Conservation (phyloP, 2,113 vertebrate species). For the Perccottus glenii region DNA sequence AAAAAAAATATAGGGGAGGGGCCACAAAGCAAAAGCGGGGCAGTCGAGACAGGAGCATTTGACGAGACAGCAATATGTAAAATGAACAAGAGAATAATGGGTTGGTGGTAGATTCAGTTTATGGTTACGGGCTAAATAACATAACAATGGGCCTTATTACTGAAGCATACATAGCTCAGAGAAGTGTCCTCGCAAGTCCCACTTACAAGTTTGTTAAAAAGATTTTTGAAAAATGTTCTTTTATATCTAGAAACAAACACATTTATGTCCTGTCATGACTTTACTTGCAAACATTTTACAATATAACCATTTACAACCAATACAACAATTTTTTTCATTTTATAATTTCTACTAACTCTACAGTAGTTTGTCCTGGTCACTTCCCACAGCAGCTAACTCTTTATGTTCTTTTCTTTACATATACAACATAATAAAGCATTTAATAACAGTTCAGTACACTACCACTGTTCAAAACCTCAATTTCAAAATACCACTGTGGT, state of each 20-base stretch:
- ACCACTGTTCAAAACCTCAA: too few species aligned
- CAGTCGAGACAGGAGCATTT: too few species aligned
- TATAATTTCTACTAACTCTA: not conserved
- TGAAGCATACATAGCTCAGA: not conserved
- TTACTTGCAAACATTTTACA: not conserved
- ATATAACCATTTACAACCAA: not conserved
- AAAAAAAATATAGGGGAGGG: conserved; percentile 20
- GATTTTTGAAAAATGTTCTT: conserved; percentile 1
- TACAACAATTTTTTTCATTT: too few species aligned
- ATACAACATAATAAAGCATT: too few species aligned
- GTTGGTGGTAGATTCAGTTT: not conserved
- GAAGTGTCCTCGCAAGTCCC: not conserved
- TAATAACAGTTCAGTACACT: too few species aligned
- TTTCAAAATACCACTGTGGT: too few species aligned
- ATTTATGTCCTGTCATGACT: not conserved
- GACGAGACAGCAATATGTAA: too few species aligned
- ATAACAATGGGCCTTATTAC: not conserved
- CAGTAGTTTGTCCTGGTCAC: not conserved
- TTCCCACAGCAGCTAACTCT: not conserved
- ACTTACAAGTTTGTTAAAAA: not conserved
- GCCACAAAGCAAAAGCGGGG: too few species aligned
- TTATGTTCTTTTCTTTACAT: too few species aligned
- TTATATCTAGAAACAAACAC: not conserved
- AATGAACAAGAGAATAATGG: not conserved
- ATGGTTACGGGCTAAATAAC: not conserved